Evolutionary conservation across 2,113 vertebrate species (phyloP).

Genomic region (Gavia stellata): DNA sequence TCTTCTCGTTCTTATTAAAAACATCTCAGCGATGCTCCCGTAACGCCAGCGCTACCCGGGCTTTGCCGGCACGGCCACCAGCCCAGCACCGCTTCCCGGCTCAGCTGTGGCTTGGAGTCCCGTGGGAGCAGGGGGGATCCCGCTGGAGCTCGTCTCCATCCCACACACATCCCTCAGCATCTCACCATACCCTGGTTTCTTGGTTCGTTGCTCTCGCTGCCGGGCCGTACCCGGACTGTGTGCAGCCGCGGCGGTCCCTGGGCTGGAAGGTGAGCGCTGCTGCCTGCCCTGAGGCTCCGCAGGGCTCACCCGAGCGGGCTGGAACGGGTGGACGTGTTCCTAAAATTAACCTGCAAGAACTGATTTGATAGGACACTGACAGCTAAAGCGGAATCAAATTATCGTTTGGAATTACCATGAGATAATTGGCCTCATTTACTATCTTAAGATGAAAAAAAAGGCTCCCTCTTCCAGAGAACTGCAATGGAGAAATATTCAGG

Average conservation of each 20-base stretch:
- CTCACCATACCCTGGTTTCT: background rate
- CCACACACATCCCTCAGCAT: background rate
- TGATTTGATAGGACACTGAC: background rate
- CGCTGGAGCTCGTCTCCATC: background rate
- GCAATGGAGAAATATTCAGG: slow-evolving; percentile 17
- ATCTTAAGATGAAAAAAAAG: slow-evolving; percentile 9
- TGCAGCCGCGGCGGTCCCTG: accelerated
- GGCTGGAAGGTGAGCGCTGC: background rate
- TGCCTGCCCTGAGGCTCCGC: background rate
- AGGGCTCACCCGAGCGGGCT: background rate
- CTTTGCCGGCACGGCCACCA: background rate
- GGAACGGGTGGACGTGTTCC: background rate
- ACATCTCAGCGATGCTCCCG: too few relatives aligned
- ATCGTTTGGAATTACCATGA: background rate
- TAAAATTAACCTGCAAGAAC: slow-evolving; percentile 11
- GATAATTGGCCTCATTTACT: slow-evolving; percentile 53
- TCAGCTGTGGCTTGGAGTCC: background rate
- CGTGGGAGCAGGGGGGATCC: background rate
- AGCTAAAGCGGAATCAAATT: background rate
- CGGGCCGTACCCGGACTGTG: background rate
- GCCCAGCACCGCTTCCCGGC: background rate
- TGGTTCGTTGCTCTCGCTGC: background rate
- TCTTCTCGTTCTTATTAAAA: background rate
- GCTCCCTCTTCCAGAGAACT: slow-evolving; percentile 4
- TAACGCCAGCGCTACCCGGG: background rate